Evolutionary conservation across 2,888 invertebrate genomes (phyloP), one percentile per base, ranked within the genome.

Genomic region (Tetragnatha montana): DNA sequence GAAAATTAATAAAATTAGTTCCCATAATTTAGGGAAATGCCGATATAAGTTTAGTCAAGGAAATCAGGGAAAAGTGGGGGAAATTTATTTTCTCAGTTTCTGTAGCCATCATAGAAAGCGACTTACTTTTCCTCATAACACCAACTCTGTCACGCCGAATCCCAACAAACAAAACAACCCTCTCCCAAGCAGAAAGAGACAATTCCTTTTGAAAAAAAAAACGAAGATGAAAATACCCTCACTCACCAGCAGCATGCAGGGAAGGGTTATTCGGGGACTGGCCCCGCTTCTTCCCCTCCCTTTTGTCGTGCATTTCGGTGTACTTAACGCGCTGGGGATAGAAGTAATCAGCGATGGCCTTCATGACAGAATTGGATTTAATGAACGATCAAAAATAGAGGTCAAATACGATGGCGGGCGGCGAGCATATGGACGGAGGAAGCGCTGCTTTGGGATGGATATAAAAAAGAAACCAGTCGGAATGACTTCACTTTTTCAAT

Each of bases 291-390:
- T 75, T 21, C 51, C 69, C 81, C 14, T 69, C 51, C 8, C 85
- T 85, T 60, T 81, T 89, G 51, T 89, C 85, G 19, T 85, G 85
- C 75, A 85, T 81, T 60, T 89, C 89, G 68, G 68, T 85, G 76
- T 89, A 89, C 51, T 89, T 89, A n/a, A 85, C 75, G 70, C 68
- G 81, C 19, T 76, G 76, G 14, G 81, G 51, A 49, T 85, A 80
- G 60, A 89, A 89, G 35, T 89, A 89, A 76, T 89, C 89, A n/a
- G 89, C 49, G n/a, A 89, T 89, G 85, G 89, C 89, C 85, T 89
- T 89, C 89, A 89, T 89, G 14, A 79, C 79, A 69, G 75, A 21
- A 76, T 76, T 70, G 70, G 19, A 22, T 81, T 14, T 82, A 82
- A 60, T 82, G 60, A 75, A n/a, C 21, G 78, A 84, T 83, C 83